Evolutionary conservation across 2,113 vertebrate species (phyloP), one percentile per base, ranked within the genome.

Genomic region (Aptenodytes patagonicus): DNA sequence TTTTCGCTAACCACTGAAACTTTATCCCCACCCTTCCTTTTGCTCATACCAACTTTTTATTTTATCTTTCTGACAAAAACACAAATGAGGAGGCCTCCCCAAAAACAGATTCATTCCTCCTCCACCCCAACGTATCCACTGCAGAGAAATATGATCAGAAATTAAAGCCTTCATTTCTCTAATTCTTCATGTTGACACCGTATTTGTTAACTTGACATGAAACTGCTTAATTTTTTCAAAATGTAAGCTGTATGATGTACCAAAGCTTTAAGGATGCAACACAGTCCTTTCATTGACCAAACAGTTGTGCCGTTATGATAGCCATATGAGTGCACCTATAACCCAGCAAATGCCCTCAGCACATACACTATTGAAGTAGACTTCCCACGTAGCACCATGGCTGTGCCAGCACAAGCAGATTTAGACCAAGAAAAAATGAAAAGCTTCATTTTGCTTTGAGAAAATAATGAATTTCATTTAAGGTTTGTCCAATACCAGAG

Each of bases 231-330:
- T 13, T 17, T 57, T 76, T 68, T 57, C 11, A 77, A 65, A 72
- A 77, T 57, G 9, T 78, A 58, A 57, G 8, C 21, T 49, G 28
- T 11, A 34, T 9, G 10, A 47, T 57, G 12, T 26, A 84, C 17
- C 25, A 54, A 54, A 70, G 8, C 17, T 84, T 54, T 61, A 68
- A 66, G 12, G 7, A 46, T n/a, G 11, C 24, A 62, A 26, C 0
- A 0, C 16, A 54, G 7, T 58, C 32, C 21, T 47, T 61, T 66
- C n/a, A 62, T 21, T 17, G 64, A 8, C 13, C 18, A 15, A 58
- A 31, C 0, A 14, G 8, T 32, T 58, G 10, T 2, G 3, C 17
- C 25, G 4, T 38, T 68, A 17, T 6, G 17, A 25, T 49, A 78
- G 13, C 46, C 15, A 3, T 60, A 20, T 2, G 9, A 77, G 18